Conservation (phyloP, 1,140 invertebrate species). For the Halyomorpha halys region DNA sequence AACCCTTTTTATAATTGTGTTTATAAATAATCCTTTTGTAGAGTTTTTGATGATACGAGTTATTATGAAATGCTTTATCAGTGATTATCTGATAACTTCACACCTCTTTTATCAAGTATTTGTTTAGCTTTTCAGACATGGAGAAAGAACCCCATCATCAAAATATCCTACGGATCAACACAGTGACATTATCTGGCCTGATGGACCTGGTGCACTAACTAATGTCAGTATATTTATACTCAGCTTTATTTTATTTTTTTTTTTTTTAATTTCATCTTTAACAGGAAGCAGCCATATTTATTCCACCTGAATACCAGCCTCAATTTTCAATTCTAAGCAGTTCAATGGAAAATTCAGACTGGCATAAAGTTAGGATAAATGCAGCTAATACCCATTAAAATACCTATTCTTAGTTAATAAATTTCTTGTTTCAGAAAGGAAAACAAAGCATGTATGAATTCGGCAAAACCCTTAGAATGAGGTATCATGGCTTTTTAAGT, state of each 20-base stretch:
- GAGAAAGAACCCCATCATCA: conserved; percentile 65
- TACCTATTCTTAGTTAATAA: background rate
- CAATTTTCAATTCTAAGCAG: too few relatives aligned
- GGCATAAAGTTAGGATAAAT: too few relatives aligned
- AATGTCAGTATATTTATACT: conserved; percentile 35
- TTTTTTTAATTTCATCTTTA: too few relatives aligned
- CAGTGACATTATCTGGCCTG: conserved; percentile 56
- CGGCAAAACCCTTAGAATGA: conserved; percentile 57
- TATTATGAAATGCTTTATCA: too few relatives aligned
- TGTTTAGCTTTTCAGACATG: conserved; percentile 60
- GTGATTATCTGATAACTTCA: too few relatives aligned
- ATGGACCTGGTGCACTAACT: conserved; percentile 67
- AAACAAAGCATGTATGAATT: conserved; percentile 63
- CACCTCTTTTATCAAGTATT: too few relatives aligned
- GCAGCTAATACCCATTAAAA: too few relatives aligned
- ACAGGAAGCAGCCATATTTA: too few relatives aligned
- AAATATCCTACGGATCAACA: conserved; percentile 71
- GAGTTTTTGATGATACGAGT: too few relatives aligned
- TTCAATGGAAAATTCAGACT: too few relatives aligned
- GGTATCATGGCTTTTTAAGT: conserved; percentile 56
- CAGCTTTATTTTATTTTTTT: background rate
- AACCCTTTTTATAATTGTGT: background rate
- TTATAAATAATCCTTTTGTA: background rate
- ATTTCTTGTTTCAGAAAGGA: conserved; percentile 50
- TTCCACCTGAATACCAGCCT: too few relatives aligned